Conservation (phyloP, 2,888 invertebrate species). For the Steinernema scapterisci region DNA sequence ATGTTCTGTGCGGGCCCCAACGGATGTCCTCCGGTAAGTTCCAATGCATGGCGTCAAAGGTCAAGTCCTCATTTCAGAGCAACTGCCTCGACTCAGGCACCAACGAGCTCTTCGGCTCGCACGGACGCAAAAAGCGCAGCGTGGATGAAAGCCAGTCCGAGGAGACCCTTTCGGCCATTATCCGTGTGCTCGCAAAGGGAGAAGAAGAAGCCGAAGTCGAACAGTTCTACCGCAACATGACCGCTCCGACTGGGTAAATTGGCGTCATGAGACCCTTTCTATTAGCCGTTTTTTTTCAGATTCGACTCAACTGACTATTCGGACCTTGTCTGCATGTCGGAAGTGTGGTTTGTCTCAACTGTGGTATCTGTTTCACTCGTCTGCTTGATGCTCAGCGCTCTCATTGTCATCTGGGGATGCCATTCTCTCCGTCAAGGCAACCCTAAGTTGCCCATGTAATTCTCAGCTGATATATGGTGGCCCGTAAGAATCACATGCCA, state of each 20-base stretch:
- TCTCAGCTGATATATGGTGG: constrained; percentile 1
- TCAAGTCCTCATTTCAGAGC: constrained; percentile 46
- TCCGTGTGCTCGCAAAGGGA: constrained; percentile 67
- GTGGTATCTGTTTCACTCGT: constrained; percentile 63
- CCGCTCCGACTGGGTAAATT: not conserved
- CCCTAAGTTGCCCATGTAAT: constrained; percentile 24
- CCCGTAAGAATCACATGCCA: constrained; percentile 23
- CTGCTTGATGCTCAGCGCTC: constrained; percentile 64
- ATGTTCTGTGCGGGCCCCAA: constrained; percentile 68
- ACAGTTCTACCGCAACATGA: constrained; percentile 43
- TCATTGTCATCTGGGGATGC: constrained; percentile 67
- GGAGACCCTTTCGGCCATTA: constrained; percentile 67
- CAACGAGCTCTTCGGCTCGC: constrained; percentile 67
- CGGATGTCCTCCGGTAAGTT: constrained; percentile 65
- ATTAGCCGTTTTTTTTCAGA: not conserved
- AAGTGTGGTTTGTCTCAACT: constrained; percentile 66
- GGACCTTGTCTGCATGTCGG: constrained; percentile 63
- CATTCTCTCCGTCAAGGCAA: constrained; percentile 43
- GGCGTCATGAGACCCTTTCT: not conserved
- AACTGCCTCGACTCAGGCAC: constrained; percentile 68
- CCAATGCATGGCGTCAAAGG: not conserved
- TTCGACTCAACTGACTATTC: not conserved
- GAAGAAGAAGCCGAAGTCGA: constrained; percentile 61
- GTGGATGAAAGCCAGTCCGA: constrained; percentile 52
- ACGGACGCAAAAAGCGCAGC: constrained; percentile 66